Conservation (phyloP, 2,113 vertebrate genomes). For the Nothobranchius furzeri region DNA sequence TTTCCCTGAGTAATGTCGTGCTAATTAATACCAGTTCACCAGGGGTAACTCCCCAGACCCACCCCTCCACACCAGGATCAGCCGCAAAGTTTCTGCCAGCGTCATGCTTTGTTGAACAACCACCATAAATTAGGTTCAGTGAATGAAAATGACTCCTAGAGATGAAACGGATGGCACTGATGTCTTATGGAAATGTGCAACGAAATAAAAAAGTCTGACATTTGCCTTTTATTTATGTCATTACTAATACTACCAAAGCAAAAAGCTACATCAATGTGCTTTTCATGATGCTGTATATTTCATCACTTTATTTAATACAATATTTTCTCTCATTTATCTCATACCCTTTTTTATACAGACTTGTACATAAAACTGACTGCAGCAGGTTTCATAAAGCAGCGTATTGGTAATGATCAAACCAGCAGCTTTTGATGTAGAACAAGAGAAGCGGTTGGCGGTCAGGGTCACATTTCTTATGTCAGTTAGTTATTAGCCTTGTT, state of each 20-base stretch:
- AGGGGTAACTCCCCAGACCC: conserved; percentile 41
- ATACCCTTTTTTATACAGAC: not conserved
- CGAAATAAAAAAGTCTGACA: not conserved
- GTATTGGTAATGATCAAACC: not conserved
- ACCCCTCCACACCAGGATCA: conserved; percentile 49
- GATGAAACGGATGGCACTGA: conserved; percentile 9
- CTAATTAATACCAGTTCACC: conserved; percentile 71
- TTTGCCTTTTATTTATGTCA: not conserved
- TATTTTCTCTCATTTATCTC: not conserved
- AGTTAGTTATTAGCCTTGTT: not conserved
- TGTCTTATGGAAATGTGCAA: conserved; percentile 20
- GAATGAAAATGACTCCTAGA: conserved; percentile 49
- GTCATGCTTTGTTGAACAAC: conserved; percentile 49
- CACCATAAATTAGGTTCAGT: conserved; percentile 61
- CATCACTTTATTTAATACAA: not conserved
- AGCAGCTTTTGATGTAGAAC: not conserved
- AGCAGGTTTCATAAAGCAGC: not conserved
- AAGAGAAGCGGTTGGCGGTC: not conserved
- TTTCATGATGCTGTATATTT: not conserved
- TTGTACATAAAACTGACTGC: not conserved
- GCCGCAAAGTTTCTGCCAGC: conserved; percentile 49
- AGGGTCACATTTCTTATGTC: not conserved
- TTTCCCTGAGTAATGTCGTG: conserved; percentile 60
- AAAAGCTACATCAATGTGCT: not conserved
- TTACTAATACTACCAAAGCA: not conserved